phyloP scores from a whole-genome alignment of 2,888 invertebrate genomes.

The Dasysyrphus tricinctus region DNA sequence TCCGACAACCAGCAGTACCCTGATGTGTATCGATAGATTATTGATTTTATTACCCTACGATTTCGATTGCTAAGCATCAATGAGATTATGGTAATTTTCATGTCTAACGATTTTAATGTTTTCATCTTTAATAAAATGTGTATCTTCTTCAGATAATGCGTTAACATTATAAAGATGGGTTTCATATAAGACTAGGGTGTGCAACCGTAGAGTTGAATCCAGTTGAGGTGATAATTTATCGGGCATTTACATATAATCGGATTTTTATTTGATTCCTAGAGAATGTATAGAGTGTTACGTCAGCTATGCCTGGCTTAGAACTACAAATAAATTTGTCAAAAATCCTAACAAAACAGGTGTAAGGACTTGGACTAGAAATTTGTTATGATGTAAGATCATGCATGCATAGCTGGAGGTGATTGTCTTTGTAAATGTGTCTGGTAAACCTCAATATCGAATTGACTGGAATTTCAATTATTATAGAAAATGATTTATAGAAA shows the following conservation, averaged over 20 bases:
- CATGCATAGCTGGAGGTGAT: neutral
- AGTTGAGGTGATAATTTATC: constrained; percentile 74
- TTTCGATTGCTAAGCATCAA: constrained; percentile 63
- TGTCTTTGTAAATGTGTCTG: neutral
- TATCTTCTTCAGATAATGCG: constrained; percentile 32
- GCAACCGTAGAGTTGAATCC: constrained; percentile 47
- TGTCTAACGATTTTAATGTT: constrained; percentile 68
- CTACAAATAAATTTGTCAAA: constrained; percentile 53
- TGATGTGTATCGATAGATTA: constrained; percentile 48
- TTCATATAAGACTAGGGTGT: constrained; percentile 13
- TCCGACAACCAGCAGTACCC: constrained; percentile 1
- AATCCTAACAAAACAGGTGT: constrained; percentile 49
- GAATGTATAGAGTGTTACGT: constrained; percentile 36
- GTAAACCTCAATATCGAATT: too few species aligned
- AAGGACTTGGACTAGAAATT: constrained; percentile 11
- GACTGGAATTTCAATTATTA: too few species aligned
- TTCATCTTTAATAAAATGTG: constrained; percentile 60
- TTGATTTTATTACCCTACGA: constrained; percentile 67
- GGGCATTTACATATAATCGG: constrained; percentile 52
- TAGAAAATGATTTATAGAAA: too few species aligned
- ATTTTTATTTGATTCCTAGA: constrained; percentile 33
- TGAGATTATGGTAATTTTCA: constrained; percentile 71
- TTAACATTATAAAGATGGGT: constrained; percentile 14
- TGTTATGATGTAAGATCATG: constrained; percentile 10
- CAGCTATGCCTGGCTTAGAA: constrained; percentile 39